Conservation (phyloP, 1,140 invertebrate species). For the Pogonognathellus flavescens region DNA sequence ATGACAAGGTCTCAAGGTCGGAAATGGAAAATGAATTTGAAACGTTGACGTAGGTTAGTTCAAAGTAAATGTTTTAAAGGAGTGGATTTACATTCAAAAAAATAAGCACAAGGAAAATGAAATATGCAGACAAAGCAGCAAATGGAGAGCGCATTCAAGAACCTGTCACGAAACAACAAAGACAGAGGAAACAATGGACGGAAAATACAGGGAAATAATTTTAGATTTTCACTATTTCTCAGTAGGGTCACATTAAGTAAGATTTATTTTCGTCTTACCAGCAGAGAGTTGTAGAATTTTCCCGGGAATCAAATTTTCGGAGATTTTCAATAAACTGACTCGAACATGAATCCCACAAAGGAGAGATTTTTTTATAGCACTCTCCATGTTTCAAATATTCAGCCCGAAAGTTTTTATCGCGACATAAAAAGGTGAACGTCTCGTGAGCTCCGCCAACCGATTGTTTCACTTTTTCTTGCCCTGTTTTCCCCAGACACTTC, state of each 20-base stretch:
- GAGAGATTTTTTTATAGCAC: slow-evolving; percentile 57
- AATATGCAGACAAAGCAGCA: too few species aligned
- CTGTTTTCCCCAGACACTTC: slow-evolving; percentile 39
- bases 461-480: slow-evolving; percentile 53
- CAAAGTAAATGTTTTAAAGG: too few species aligned
- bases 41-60: too few species aligned
- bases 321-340: slow-evolving; percentile 52
- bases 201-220: not conserved
- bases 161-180: not conserved
- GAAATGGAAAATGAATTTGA: too few species aligned
- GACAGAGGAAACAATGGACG: not conserved
- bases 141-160: not conserved
- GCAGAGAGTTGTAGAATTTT: slow-evolving; percentile 48
- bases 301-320: slow-evolving; percentile 24
- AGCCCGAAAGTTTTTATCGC: slow-evolving; percentile 36
- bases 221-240: too few species aligned
- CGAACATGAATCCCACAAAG: slow-evolving; percentile 57
- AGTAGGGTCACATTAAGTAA: too few species aligned
- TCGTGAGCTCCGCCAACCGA: slow-evolving; percentile 52
- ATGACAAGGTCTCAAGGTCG: too few species aligned
- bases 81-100: too few species aligned
- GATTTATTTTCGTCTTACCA: slow-evolving; percentile 47
- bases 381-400: slow-evolving; percentile 55
- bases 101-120: too few species aligned
- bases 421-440: slow-evolving; percentile 57